These are phyloP conservation scores for Plagodis pulveraria DNA, from an alignment of 2,888 invertebrate genomes.

Conservation along the genomic window DNA sequence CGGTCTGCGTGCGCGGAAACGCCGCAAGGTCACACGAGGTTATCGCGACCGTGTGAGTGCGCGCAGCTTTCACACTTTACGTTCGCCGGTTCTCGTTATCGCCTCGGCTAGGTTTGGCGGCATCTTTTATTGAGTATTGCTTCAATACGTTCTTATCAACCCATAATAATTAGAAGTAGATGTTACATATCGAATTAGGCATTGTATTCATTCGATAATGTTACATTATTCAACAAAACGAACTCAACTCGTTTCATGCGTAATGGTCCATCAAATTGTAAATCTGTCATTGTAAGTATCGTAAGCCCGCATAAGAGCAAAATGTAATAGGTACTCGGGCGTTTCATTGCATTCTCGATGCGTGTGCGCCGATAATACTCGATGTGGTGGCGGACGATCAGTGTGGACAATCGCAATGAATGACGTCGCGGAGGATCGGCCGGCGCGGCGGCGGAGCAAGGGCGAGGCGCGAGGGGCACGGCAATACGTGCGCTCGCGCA, in stretches of 20 bases:
- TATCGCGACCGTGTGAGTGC: conserved; percentile 58
- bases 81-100: conserved; percentile 48
- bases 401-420: conserved; percentile 81
- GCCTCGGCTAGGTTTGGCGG: conserved; percentile 42
- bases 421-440: conserved; percentile 69
- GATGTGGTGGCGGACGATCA: conserved; percentile 77
- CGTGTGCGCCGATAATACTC: conserved; percentile 78
- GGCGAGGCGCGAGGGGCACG: conserved; percentile 43
- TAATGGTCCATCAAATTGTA: conserved; percentile 49
- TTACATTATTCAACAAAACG: conserved; percentile 52
- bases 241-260: conserved; percentile 33
- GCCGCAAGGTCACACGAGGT: conserved; percentile 68
- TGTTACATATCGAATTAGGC: conserved; percentile 36
- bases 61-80: conserved; percentile 64
- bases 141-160: conserved; percentile 40
- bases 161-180: conserved; percentile 36
- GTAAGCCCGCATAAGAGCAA: conserved; percentile 52
- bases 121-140: conserved; percentile 45
- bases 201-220: conserved; percentile 4
- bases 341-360: conserved; percentile 73
- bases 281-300: conserved; percentile 53
- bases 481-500: conserved; percentile 74
- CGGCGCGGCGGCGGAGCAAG: conserved; percentile 32
- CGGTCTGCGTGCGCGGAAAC: conserved; percentile 51
- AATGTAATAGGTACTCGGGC: conserved; percentile 51